phyloP scores from a whole-genome alignment of 2,113 vertebrate genomes.

The Hyperopisus bebe region DNA sequence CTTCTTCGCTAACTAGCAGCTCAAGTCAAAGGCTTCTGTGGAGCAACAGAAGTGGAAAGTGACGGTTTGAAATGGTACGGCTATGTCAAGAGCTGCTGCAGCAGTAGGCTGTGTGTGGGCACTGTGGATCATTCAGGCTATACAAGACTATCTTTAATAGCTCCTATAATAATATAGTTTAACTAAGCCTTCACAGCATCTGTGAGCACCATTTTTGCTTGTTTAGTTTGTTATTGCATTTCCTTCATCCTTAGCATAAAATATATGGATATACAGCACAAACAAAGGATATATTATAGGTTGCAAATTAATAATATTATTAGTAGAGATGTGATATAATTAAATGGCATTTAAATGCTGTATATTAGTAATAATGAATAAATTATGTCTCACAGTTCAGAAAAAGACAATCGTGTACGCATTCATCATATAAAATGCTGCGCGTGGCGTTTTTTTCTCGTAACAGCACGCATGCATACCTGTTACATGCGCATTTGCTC shows the following conservation, averaged over 20 bases:
- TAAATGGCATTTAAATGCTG: not conserved
- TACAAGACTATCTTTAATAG: not conserved
- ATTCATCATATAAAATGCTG: not conserved
- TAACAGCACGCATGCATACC: not conserved
- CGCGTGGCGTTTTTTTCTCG: not conserved
- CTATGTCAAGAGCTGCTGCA: not conserved
- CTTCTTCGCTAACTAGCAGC: not conserved
- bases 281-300: not conserved
- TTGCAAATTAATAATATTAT: not conserved
- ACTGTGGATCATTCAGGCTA: not conserved
- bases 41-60: not conserved
- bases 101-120: not conserved
- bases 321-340: not conserved
- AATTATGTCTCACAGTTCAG: not conserved
- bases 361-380: not conserved
- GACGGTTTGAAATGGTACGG: not conserved
- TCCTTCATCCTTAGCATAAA: not conserved
- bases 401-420: not conserved
- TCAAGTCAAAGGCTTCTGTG: not conserved
- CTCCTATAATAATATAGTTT: not conserved
- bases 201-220: not conserved
- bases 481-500: not conserved
- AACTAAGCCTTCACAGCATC: not conserved
- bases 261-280: not conserved
- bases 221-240: not conserved